Conservation (phyloP, 2,797 vertebrate species). For the Eulemur rubriventer region DNA sequence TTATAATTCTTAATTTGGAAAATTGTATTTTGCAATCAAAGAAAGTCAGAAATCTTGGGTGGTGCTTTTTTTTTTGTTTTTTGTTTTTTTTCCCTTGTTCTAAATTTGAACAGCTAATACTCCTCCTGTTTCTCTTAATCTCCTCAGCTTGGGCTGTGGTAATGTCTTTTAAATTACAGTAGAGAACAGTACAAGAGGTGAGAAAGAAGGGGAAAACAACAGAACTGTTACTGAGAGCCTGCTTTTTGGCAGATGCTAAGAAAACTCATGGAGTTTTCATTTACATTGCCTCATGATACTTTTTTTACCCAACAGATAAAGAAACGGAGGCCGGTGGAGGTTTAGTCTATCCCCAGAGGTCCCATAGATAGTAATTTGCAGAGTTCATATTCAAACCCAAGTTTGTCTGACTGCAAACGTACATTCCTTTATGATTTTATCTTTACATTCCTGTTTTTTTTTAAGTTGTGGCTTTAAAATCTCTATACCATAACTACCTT, state of each 20-base stretch:
- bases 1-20: conserved; percentile 24
- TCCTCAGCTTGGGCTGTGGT: not conserved
- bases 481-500: not conserved
- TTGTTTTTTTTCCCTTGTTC: not conserved
- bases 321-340: not conserved
- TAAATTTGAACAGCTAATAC: not conserved
- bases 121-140: not conserved
- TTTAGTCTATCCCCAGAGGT: not conserved
- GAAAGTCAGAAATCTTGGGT: not conserved
- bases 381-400: not conserved
- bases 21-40: not conserved
- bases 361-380: not conserved
- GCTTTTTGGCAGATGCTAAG: not conserved
- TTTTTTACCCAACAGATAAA: not conserved
- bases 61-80: not conserved
- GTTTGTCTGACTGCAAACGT: not conserved
- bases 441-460: not conserved
- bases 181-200: not conserved
- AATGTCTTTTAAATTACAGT: conserved; percentile 31
- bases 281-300: not conserved
- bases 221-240: not conserved
- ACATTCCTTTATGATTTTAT: not conserved
- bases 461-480: not conserved
- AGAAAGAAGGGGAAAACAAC: not conserved
- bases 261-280: not conserved